Percentiles rank a stretch among this genome's conserved stretches.
phyloP scores from a whole-genome alignment of 1,140 invertebrate genomes.

The Aphis gossypii region DNA sequence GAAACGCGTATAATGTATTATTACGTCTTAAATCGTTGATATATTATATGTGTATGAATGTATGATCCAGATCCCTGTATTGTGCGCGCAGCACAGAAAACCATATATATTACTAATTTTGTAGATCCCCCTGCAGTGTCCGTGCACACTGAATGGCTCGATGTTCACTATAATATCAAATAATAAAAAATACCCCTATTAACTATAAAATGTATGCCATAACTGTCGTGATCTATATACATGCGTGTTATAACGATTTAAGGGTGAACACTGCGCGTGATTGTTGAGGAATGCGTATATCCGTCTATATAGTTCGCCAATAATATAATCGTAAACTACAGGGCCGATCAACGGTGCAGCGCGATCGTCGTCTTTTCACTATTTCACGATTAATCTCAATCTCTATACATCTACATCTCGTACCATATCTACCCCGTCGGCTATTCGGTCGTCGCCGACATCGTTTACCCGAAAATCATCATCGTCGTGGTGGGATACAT shows the following conservation, averaged over 20 bases:
- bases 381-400: background rate
- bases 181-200: background rate
- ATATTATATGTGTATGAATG: background rate
- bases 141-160: background rate
- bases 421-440: background rate
- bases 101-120: background rate
- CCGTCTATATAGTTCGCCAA: background rate
- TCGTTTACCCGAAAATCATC: slow-evolving; percentile 18
- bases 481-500: background rate
- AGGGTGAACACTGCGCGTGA: background rate
- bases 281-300: background rate
- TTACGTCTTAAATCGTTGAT: background rate
- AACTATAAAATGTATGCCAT: background rate
- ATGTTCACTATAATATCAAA: background rate
- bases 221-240: background rate
- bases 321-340: slow-evolving; percentile 24
- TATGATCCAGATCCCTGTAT: background rate
- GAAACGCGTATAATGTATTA: background rate
- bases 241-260: background rate
- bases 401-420: background rate
- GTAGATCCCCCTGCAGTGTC: background rate
- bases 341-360: background rate
- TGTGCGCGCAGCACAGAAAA: background rate
- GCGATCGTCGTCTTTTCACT: background rate
- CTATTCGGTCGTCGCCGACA: background rate